Percentiles rank a stretch among this genome's conserved stretches.
Evolutionary conservation across 2,113 vertebrate species (phyloP).

Genomic region (Cottus gobio): DNA sequence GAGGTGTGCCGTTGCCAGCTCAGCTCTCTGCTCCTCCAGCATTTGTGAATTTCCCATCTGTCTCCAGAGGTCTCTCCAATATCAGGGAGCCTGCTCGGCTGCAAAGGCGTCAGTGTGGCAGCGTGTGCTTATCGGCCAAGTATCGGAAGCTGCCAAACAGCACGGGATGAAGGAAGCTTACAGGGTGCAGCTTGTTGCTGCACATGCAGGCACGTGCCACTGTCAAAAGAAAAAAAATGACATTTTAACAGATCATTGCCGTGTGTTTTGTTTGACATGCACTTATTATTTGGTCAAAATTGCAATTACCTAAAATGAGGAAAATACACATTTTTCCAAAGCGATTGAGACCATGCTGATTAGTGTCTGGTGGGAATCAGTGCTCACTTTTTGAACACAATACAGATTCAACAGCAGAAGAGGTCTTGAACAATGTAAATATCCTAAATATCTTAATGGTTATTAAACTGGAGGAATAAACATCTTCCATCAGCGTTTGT

Average conservation of each 20-base stretch:
- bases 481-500: background rate
- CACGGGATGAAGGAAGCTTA: slow-evolving; percentile 36
- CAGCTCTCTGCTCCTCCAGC: slow-evolving; percentile 39
- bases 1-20: slow-evolving; percentile 56
- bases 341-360: too few relatives aligned
- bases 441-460: background rate
- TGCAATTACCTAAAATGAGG: background rate
- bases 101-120: slow-evolving; percentile 29
- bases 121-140: slow-evolving; percentile 45
- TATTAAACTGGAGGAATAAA: background rate
- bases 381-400: background rate
- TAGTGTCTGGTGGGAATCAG: background rate
- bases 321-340: background rate
- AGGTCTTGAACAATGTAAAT: background rate
- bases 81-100: slow-evolving; percentile 46
- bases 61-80: slow-evolving; percentile 61
- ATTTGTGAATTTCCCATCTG: slow-evolving; percentile 65
- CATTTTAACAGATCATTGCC: background rate
- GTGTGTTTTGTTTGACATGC: background rate
- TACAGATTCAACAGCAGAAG: background rate
- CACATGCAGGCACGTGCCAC: background rate
- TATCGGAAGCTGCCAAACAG: slow-evolving; percentile 37
- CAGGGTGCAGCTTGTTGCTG: slow-evolving; percentile 2
- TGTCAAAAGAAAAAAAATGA: slow-evolving; percentile 2
- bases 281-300: too few relatives aligned